Percentiles rank a stretch among this genome's conserved stretches.
Conservation (phyloP, 2,888 invertebrate species). For the Sacculina carcini region DNA sequence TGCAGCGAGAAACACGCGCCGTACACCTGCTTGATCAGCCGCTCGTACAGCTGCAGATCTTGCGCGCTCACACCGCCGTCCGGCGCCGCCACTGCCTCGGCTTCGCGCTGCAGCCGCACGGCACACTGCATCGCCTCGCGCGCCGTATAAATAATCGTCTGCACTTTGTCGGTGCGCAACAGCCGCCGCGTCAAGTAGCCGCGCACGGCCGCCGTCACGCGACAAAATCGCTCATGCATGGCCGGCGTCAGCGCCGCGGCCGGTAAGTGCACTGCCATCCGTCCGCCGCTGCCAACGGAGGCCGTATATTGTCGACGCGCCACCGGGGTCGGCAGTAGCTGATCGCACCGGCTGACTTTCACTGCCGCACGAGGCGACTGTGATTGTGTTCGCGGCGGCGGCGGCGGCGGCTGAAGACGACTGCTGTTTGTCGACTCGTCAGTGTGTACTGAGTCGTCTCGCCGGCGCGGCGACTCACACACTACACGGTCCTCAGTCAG, state of each 20-base stretch:
- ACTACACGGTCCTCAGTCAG: no score
- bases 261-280: neutral
- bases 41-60: conserved; percentile 1
- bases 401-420: neutral
- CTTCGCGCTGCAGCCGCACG: neutral
- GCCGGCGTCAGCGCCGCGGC: neutral
- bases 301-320: neutral
- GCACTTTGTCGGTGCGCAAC: conserved; percentile 35
- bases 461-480: neutral
- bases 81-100: neutral
- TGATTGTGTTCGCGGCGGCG: neutral
- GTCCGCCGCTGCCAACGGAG: neutral
- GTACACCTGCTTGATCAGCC: neutral
- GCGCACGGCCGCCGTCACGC: conserved; percentile 22
- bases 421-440: neutral
- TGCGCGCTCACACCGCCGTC: no score
- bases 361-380: neutral
- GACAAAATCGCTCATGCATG: neutral
- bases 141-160: neutral
- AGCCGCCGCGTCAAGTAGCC: conserved; percentile 58
- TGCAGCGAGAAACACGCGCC: conserved; percentile 2
- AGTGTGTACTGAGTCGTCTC: neutral
- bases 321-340: neutral
- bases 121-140: neutral
- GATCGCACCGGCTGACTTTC: neutral